Conservation (phyloP, 2,888 invertebrate genomes). For the Temnothorax unifasciatus region DNA sequence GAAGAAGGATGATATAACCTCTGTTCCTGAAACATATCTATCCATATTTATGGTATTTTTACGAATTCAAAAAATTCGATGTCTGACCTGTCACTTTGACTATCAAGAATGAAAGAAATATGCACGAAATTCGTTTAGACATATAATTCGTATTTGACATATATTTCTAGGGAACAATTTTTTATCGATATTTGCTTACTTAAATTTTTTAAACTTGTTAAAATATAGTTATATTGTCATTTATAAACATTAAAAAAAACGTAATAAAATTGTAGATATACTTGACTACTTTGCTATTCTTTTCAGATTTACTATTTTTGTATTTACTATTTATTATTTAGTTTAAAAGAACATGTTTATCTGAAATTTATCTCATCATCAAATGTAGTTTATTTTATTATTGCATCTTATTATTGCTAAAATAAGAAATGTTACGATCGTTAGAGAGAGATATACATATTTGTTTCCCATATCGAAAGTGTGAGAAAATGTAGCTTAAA, state of each 20-base stretch:
- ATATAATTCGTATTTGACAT: not conserved
- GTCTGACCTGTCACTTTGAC: conserved; percentile 6
- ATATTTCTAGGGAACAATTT: not conserved
- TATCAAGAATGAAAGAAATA: not conserved
- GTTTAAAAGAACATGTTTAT: not conserved
- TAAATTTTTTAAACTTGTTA: not conserved
- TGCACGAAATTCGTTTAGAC: not conserved
- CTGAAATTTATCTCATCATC: not conserved
- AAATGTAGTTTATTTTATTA: not conserved
- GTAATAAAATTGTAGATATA: not conserved
- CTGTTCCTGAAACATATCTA: conserved; percentile 45
- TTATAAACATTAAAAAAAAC: not conserved
- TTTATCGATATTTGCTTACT: not conserved
- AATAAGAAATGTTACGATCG: not conserved
- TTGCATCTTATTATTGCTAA: not conserved
- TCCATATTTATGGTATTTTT: conserved; percentile 22
- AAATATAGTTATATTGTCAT: not conserved
- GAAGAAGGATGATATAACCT: conserved; percentile 36
- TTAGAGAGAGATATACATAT: not conserved
- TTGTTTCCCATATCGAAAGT: not conserved
- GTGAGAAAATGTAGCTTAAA: not conserved
- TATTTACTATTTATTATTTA: not conserved
- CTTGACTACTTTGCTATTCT: not conserved
- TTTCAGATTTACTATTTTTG: no score
- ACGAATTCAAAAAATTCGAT: conserved; percentile 19